Conservation (phyloP, 53 echinoderm and acorn worm genomes). For the Actinopyga echinites region DNA sequence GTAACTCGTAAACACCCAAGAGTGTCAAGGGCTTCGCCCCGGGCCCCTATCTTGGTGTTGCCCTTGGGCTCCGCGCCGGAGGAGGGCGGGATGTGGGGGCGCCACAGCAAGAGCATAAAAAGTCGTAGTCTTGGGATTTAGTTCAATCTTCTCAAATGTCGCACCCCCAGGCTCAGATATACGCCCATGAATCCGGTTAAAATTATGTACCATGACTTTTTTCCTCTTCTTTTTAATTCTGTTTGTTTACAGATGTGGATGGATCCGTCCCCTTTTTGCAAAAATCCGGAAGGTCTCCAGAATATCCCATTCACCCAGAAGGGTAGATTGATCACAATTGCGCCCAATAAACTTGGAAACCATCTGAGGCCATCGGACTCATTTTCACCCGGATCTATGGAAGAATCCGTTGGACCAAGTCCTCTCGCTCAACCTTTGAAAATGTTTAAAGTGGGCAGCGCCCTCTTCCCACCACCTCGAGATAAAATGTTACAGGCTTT, state of each 20-base stretch:
- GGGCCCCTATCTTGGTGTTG: no score
- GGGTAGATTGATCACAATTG: conserved; percentile 42
- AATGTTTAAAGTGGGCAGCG: conserved; percentile 49
- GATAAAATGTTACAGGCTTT: conserved; percentile 43
- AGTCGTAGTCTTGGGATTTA: no score
- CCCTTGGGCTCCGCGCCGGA: no score
- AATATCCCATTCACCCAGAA: conserved; percentile 5
- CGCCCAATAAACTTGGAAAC: conserved; percentile 55
- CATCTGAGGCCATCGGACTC: conserved; percentile 35
- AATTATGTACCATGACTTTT: no score
- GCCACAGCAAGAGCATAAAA: no score
- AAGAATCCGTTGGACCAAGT: conserved; percentile 45
- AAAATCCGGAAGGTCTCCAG: neutral
- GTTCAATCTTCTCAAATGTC: no score
- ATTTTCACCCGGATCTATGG: conserved; percentile 35
- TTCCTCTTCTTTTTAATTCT: no score
- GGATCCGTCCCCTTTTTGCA: neutral
- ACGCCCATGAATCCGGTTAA: no score
- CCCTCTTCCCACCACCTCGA: conserved; percentile 40
- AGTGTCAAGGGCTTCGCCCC: no score
- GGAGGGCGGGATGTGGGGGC: no score
- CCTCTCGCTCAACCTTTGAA: conserved; percentile 37
- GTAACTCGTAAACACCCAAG: no score
- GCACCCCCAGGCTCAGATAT: no score
- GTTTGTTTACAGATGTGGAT: conserved; percentile 5